Evolutionary conservation across 2,113 vertebrate species (phyloP), one percentile per base, ranked within the genome.

Genomic region (Syngnathus scovelli): DNA sequence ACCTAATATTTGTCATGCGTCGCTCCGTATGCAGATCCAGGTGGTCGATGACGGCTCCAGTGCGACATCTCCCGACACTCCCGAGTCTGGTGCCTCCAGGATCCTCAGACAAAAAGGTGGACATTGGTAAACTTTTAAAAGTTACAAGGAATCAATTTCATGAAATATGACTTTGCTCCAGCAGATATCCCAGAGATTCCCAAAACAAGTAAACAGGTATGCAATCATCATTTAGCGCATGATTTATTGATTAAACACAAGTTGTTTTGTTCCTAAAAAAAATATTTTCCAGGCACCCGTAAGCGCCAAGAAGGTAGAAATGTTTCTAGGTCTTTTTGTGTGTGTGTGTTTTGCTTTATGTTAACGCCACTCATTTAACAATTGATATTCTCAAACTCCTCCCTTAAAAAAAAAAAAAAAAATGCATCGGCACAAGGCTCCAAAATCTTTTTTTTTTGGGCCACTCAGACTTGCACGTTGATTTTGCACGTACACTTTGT

Each of bases 231-330:
- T 41, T 39, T 13, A 23, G 6, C 7, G 16, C 16, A 16, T 1
- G 23, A 23, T 21, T 16, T 6, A 27, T 44, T 5, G 13, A 62
- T 16, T 12, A 15, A 27, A 62, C 11, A 60, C 15, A 60, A 60
- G 4, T 48, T 10, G 72, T 27, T 62, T 78, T 63, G 48, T 59
- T 81, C 48, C 82, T 71, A 75, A 67, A 71, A 33, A 70, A 7
- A 73, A 84, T 15, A 13, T 16, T 62, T 69, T 67, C 9, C 86
- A 89, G 86, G 77, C 66, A n/a, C 71, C 86, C 58, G 21, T 5
- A 61, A 88, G n/a, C 73, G 1, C 84, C 74, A 89, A 89, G 70
- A 89, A 89, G 88, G 88, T 89, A 88, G 72, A 78, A 21, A 54
- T 60, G 23, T 74, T 85, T 66, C 8, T 71, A 15, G 41, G 61